Percentiles rank a stretch among this genome's conserved stretches.
Evolutionary conservation across 1,140 invertebrate species (phyloP).

Genomic region (Calycopis cecrops): DNA sequence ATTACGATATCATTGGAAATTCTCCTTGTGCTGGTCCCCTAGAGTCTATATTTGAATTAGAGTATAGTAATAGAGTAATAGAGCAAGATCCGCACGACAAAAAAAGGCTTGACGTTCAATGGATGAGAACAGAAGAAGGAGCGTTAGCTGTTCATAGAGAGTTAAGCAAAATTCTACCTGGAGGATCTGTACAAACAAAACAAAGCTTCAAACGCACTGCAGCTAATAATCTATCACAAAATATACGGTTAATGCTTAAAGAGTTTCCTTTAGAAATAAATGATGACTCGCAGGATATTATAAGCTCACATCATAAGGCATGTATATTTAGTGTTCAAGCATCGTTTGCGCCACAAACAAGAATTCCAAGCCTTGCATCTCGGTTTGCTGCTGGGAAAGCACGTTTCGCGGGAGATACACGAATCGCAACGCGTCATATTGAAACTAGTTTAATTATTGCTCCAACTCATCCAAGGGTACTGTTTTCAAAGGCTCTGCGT

Average conservation of each 20-base stretch:
- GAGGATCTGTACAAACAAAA: slow-evolving; percentile 44
- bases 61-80: no score
- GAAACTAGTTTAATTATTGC: slow-evolving; percentile 39
- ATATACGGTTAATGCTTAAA: slow-evolving; percentile 50
- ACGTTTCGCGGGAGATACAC: slow-evolving; percentile 40
- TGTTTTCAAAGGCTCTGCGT: slow-evolving; percentile 45
- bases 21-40: slow-evolving; percentile 29
- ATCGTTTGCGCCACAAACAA: slow-evolving; percentile 57
- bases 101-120: slow-evolving; percentile 38
- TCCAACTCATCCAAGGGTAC: slow-evolving; percentile 37
- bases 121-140: slow-evolving; percentile 50
- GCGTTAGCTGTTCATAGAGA: slow-evolving; percentile 59
- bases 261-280: slow-evolving; percentile 46
- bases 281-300: slow-evolving; percentile 51
- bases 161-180: slow-evolving; percentile 43
- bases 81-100: slow-evolving; percentile 36
- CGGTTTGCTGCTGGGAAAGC: slow-evolving; percentile 40
- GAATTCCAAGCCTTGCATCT: slow-evolving; percentile 26
- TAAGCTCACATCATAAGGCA: slow-evolving; percentile 55
- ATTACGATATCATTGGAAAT: slow-evolving; percentile 50
- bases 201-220: slow-evolving; percentile 58
- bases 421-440: slow-evolving; percentile 40
- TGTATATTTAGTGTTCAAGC: slow-evolving; percentile 52
- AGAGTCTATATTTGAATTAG: slow-evolving; percentile 33
- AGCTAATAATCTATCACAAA: slow-evolving; percentile 49